Percentiles rank a stretch among this genome's conserved stretches.
These are phyloP conservation scores for Sebastes vulpes DNA, from an alignment of 2,797 vertebrate species.

Conservation along the genomic window DNA sequence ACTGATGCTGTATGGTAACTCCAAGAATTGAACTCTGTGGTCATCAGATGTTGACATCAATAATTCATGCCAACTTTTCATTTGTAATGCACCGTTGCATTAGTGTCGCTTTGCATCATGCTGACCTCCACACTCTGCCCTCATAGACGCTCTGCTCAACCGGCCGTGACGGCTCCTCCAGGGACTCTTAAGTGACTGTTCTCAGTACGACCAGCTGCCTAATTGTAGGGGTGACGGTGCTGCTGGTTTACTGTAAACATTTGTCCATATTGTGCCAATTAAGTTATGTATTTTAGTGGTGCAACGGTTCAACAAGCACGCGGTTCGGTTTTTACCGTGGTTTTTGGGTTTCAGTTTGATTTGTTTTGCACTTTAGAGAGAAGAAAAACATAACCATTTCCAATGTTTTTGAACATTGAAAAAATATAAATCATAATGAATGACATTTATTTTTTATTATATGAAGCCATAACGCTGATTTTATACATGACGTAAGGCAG, in stretches of 20 bases:
- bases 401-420: too few relatives aligned
- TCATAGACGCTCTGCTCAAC: conserved; percentile 57
- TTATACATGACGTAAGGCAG: background rate
- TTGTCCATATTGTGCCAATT: conserved; percentile 24
- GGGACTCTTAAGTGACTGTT: conserved; percentile 64
- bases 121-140: conserved; percentile 64
- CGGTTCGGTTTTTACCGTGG: background rate
- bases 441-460: too few relatives aligned
- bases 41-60: conserved; percentile 69
- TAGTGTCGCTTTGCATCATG: conserved; percentile 51
- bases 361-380: too few relatives aligned
- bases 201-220: conserved; percentile 69
- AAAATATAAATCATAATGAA: too few relatives aligned
- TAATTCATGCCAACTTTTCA: conserved; percentile 71
- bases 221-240: conserved; percentile 7
- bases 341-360: too few relatives aligned
- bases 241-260: conserved; percentile 32
- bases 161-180: conserved; percentile 50
- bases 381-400: too few relatives aligned
- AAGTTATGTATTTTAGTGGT: background rate
- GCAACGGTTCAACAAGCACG: background rate
- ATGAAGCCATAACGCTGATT: background rate
- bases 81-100: conserved; percentile 68
- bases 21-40: background rate
- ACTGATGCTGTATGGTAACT: background rate